phyloP scores from a whole-genome alignment of 2,888 invertebrate genomes.

The Acanthosepion esculentum region DNA sequence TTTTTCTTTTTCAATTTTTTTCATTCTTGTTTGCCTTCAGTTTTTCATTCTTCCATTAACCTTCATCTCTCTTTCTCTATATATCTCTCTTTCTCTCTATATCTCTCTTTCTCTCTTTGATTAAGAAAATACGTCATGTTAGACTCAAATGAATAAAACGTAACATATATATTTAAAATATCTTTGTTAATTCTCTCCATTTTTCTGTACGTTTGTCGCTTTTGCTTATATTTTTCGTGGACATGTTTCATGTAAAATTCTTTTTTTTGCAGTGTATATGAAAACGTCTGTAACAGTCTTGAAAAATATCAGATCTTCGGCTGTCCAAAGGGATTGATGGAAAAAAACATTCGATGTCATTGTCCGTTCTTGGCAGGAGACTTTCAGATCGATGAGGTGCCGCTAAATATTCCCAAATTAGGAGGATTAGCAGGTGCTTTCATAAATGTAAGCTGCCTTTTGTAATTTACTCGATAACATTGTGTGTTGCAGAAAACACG shows the following conservation, averaged over 20 bases:
- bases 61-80: neutral
- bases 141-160: no score
- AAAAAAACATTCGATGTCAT: conserved; percentile 68
- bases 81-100: neutral
- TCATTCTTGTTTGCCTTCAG: no score
- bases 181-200: no score
- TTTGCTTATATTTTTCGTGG: no score
- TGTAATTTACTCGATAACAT: neutral
- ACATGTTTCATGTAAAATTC: neutral
- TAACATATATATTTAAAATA: no score
- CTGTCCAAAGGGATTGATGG: conserved; percentile 67
- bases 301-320: conserved; percentile 61
- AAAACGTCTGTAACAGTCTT: conserved; percentile 66
- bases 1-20: no score
- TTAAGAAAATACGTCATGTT: no score
- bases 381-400: conserved; percentile 62
- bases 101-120: neutral
- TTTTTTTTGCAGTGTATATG: conserved; percentile 60
- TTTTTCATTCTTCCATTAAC: neutral
- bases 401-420: conserved; percentile 68
- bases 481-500: neutral
- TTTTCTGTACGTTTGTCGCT: no score
- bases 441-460: conserved; percentile 65
- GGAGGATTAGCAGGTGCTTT: conserved; percentile 65
- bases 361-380: conserved; percentile 70